Conservation (phyloP, 2,113 vertebrate genomes). For the Holacanthus passer region DNA sequence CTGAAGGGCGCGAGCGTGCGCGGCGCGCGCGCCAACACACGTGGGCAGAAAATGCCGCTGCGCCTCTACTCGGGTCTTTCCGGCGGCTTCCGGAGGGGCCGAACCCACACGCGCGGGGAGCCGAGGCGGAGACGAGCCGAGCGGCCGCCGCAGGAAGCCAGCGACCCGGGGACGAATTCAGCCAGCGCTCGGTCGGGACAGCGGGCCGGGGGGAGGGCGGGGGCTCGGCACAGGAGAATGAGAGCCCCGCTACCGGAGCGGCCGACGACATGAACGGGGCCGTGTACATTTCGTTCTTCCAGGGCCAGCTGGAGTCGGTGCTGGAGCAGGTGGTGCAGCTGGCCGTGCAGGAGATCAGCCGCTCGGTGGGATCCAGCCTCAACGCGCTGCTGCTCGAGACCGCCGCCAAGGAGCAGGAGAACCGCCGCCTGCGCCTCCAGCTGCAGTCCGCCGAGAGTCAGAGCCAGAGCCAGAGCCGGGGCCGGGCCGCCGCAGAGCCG, state of each 20-base stretch:
- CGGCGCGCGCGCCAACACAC: constrained; percentile 32
- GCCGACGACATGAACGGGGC: constrained; percentile 84
- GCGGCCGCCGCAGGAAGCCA: constrained; percentile 11
- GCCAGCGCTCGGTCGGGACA: constrained; percentile 29
- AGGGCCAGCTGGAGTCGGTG: constrained; percentile 87
- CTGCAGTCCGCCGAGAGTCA: constrained; percentile 79
- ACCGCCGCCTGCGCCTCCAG: constrained; percentile 76
- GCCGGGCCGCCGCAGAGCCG: background rate
- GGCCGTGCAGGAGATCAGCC: constrained; percentile 86
- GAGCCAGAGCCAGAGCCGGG: constrained; percentile 49
- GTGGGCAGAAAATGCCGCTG: constrained; percentile 67
- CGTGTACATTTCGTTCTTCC: constrained; percentile 87
- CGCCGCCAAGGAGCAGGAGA: constrained; percentile 84
- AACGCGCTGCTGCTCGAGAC: constrained; percentile 85
- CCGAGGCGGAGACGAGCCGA: constrained; percentile 15
- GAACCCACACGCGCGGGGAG: constrained; percentile 38
- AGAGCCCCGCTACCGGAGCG: constrained; percentile 66
- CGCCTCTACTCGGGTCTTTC: constrained; percentile 59
- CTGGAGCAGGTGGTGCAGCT: constrained; percentile 87
- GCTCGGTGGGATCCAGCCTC: constrained; percentile 82
- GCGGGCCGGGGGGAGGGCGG: constrained; percentile 26
- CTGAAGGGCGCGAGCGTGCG: constrained; percentile 40
- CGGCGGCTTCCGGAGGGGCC: constrained; percentile 30
- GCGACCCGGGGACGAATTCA: background rate
- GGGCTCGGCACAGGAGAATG: constrained; percentile 70